Conservation (phyloP, 2,113 vertebrate species). For the Nothobranchius furzeri region DNA sequence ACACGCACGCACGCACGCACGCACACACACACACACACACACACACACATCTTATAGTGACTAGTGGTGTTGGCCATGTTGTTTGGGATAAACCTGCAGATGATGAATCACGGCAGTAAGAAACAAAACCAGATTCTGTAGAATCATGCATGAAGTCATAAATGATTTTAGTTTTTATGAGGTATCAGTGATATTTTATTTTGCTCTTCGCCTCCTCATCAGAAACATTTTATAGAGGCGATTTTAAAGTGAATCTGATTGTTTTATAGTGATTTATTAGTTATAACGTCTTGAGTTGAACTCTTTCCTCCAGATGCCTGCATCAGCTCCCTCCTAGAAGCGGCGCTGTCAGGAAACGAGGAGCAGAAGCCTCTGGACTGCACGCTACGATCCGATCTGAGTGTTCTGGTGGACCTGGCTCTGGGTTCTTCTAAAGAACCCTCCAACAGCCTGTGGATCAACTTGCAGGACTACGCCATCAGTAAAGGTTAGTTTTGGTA, state of each 20-base stretch:
- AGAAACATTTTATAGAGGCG: too few relatives aligned
- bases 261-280: background rate
- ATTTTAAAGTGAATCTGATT: background rate
- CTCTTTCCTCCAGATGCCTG: slow-evolving; percentile 82
- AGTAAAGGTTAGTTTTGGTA: slow-evolving; percentile 87
- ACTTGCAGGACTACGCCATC: slow-evolving; percentile 95
- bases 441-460: slow-evolving; percentile 92
- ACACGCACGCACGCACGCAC: too few relatives aligned
- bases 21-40: too few relatives aligned
- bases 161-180: too few relatives aligned
- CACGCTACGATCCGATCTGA: slow-evolving; percentile 85
- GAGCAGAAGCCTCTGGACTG: slow-evolving; percentile 97
- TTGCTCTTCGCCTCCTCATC: too few relatives aligned
- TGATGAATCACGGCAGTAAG: too few relatives aligned
- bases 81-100: too few relatives aligned
- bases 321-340: slow-evolving; percentile 92
- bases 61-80: too few relatives aligned
- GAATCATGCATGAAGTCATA: too few relatives aligned
- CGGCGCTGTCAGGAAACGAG: slow-evolving; percentile 93
- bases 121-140: too few relatives aligned
- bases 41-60: too few relatives aligned
- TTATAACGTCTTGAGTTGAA: background rate
- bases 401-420: slow-evolving; percentile 88
- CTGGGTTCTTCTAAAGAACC: slow-evolving; percentile 95
- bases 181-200: too few relatives aligned